These are phyloP conservation scores for Hydrolagus affinis DNA, from an alignment of 2,113 vertebrate species.

Conservation along the genomic window DNA sequence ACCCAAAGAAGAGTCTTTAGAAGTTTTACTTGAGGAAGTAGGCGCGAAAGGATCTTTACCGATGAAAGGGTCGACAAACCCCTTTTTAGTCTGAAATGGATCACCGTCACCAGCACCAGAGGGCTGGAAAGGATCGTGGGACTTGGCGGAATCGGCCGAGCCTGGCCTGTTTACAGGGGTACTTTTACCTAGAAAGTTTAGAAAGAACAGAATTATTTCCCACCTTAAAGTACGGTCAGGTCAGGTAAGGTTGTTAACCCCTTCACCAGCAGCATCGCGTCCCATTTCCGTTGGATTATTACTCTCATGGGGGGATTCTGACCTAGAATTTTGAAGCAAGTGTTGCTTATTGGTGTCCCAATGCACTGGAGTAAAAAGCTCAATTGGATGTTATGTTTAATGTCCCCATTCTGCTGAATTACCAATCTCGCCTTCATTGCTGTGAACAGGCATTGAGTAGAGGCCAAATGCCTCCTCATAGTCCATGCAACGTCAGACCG, in stretches of 20 bases:
- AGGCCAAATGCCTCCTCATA: not conserved
- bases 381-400: not conserved
- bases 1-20: slow-evolving; percentile 73
- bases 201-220: slow-evolving; percentile 38
- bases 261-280: slow-evolving; percentile 6
- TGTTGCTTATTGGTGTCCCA: not conserved
- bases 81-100: slow-evolving; percentile 87
- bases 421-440: not conserved
- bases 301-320: not conserved
- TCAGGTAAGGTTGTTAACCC: not conserved
- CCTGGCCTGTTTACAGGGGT: slow-evolving; percentile 79
- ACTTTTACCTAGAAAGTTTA: slow-evolving; percentile 76
- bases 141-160: slow-evolving; percentile 67
- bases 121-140: slow-evolving; percentile 87
- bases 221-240: slow-evolving; percentile 12
- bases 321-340: not conserved
- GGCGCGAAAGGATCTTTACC: slow-evolving; percentile 92
- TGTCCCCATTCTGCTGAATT: not conserved
- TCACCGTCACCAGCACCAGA: slow-evolving; percentile 73
- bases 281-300: not conserved
- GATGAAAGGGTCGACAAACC: slow-evolving; percentile 87
- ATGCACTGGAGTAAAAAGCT: not conserved
- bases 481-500: not conserved
- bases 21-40: slow-evolving; percentile 78
- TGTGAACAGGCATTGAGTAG: not conserved